Conservation (phyloP, 2,888 invertebrate genomes). For the Strigamia maritima region DNA sequence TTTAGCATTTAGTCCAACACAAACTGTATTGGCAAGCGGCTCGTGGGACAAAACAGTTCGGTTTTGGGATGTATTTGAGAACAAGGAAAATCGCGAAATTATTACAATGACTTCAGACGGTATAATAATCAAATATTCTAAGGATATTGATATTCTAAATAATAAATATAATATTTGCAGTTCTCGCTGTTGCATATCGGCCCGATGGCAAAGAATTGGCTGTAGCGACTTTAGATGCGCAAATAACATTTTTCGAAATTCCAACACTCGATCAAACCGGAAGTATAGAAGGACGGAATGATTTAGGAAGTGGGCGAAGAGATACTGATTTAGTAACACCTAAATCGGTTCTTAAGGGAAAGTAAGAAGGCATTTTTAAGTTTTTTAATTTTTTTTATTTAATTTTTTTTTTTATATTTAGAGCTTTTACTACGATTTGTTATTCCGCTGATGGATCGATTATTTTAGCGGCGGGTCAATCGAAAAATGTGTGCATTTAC, state of each 20-base stretch:
- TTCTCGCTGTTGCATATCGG: conserved; percentile 75
- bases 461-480: conserved; percentile 87
- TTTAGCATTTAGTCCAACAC: conserved; percentile 72
- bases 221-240: conserved; percentile 84
- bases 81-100: conserved; percentile 74
- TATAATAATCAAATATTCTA: conserved; percentile 43
- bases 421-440: conserved; percentile 84
- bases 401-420: conserved; percentile 59
- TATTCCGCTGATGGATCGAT: conserved; percentile 92
- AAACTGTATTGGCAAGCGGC: conserved; percentile 69
- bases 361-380: conserved; percentile 62
- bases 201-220: conserved; percentile 92
- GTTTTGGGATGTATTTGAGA: conserved; percentile 88
- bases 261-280: conserved; percentile 61
- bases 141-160: background rate
- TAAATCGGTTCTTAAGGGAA: conserved; percentile 75
- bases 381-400: too few species aligned
- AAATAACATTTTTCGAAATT: conserved; percentile 75
- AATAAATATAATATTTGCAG: conserved; percentile 52
- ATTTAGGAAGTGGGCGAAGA: conserved; percentile 78
- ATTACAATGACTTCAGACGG: conserved; percentile 72
- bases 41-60: conserved; percentile 93
- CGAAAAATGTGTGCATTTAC: conserved; percentile 92
- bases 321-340: conserved; percentile 83
- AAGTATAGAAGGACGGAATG: conserved; percentile 82